These are phyloP conservation scores for Heliconius hewitsoni DNA, from an alignment of 1,140 invertebrate species.

Conservation along the genomic window DNA sequence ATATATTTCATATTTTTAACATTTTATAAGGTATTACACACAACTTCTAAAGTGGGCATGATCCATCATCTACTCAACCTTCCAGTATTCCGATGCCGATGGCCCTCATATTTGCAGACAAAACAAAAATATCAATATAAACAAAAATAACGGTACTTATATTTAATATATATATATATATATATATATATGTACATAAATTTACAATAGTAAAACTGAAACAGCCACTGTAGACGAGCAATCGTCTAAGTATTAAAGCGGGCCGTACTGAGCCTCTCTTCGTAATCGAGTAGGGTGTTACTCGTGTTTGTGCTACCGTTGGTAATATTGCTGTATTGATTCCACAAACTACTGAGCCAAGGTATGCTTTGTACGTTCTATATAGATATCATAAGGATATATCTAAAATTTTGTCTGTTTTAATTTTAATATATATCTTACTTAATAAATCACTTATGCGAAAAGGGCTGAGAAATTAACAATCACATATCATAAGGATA, in stretches of 20 bases:
- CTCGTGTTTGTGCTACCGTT: neutral
- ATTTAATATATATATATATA: neutral
- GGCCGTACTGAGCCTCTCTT: neutral
- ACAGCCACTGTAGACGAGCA: neutral
- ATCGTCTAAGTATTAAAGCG: neutral
- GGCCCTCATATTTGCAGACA: no score
- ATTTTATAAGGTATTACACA: no score
- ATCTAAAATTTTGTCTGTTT: neutral
- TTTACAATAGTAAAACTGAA: neutral
- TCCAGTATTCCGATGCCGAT: no score
- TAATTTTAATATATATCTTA: neutral
- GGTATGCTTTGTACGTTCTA: neutral
- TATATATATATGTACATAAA: neutral
- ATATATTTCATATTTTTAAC: no score
- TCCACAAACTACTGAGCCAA: neutral
- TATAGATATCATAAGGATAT: neutral
- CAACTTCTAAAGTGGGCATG: no score
- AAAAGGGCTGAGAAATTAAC: neutral
- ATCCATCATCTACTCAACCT: no score
- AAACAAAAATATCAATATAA: no score
- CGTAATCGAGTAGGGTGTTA: conserved; percentile 1
- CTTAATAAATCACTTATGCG: no score
- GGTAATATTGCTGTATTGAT: conserved; percentile 3
- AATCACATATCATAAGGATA: no score
- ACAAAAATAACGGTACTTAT: neutral